Percentiles rank a stretch among this genome's conserved stretches.
Evolutionary conservation across 2,888 invertebrate species (phyloP).

Genomic region (Oscheius sp.): DNA sequence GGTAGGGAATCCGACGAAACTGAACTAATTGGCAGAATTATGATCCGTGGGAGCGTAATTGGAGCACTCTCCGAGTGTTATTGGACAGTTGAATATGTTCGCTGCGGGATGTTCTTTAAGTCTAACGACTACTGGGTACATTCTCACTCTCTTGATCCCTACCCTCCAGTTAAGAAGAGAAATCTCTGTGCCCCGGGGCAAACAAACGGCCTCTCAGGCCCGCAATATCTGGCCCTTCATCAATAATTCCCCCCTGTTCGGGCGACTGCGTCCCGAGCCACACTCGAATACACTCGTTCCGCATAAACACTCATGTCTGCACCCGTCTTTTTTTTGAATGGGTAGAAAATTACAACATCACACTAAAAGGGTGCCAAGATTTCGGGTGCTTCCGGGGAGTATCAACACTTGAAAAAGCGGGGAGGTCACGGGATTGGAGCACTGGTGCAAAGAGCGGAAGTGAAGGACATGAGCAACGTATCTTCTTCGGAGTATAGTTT

Average conservation of each 20-base stretch:
- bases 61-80: not conserved
- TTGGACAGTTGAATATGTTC: no score
- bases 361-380: slow-evolving; percentile 4
- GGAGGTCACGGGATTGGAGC: not conserved
- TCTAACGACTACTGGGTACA: not conserved
- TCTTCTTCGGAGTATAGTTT: no score
- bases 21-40: no score
- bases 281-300: slow-evolving; percentile 24
- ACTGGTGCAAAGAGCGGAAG: slow-evolving; percentile 1
- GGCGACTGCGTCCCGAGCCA: slow-evolving; percentile 33
- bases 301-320: slow-evolving; percentile 14
- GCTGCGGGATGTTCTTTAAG: not conserved
- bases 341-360: not conserved
- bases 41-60: no score
- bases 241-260: slow-evolving; percentile 33
- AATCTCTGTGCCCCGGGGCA: slow-evolving; percentile 32
- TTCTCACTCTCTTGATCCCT: no score
- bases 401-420: slow-evolving; percentile 24
- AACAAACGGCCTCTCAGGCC: slow-evolving; percentile 29
- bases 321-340: not conserved
- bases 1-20: not conserved
- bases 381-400: slow-evolving; percentile 13
- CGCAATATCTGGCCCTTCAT: slow-evolving; percentile 37
- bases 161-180: not conserved
- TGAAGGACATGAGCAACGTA: no score